phyloP scores from a whole-genome alignment of 2,888 invertebrate genomes.

The Clivina fossor region DNA sequence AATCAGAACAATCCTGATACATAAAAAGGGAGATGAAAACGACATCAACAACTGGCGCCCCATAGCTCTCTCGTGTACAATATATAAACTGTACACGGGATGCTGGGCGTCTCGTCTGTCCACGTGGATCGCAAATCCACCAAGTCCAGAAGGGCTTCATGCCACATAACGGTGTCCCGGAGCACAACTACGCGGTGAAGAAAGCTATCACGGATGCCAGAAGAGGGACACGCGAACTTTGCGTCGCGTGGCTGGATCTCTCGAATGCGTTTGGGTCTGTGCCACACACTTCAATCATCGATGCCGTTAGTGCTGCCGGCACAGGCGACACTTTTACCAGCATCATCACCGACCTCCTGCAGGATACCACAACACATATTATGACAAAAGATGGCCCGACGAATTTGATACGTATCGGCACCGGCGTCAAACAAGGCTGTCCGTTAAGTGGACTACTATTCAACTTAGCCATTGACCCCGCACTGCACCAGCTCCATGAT shows the following conservation, averaged over 20 bases:
- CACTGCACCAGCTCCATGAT: slow-evolving; percentile 2
- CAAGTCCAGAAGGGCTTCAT: slow-evolving; percentile 52
- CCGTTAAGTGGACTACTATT: slow-evolving; percentile 15
- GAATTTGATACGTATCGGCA: neutral
- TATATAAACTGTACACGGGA: slow-evolving; percentile 6
- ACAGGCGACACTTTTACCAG: neutral
- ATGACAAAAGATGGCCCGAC: neutral
- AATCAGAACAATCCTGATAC: neutral
- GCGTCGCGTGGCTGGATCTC: slow-evolving; percentile 48
- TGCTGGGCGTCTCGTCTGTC: slow-evolving; percentile 6
- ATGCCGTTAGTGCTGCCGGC: slow-evolving; percentile 35
- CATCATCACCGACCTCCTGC: neutral
- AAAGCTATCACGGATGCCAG: slow-evolving; percentile 41
- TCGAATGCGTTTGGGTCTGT: slow-evolving; percentile 49
- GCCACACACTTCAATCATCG: slow-evolving; percentile 44
- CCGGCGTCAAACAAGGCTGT: slow-evolving; percentile 14
- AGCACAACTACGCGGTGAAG: slow-evolving; percentile 49
- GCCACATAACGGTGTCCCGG: slow-evolving; percentile 45
- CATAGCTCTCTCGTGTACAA: slow-evolving; percentile 9
- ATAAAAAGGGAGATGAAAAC: slow-evolving; percentile 1
- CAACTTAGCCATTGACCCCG: slow-evolving; percentile 4
- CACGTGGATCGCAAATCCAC: too few species aligned
- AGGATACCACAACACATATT: slow-evolving; percentile 2
- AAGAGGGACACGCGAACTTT: slow-evolving; percentile 28
- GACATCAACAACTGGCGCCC: slow-evolving; percentile 7